Conservation (phyloP, 2,797 vertebrate species). For the Pseudomugil gertrudae region DNA sequence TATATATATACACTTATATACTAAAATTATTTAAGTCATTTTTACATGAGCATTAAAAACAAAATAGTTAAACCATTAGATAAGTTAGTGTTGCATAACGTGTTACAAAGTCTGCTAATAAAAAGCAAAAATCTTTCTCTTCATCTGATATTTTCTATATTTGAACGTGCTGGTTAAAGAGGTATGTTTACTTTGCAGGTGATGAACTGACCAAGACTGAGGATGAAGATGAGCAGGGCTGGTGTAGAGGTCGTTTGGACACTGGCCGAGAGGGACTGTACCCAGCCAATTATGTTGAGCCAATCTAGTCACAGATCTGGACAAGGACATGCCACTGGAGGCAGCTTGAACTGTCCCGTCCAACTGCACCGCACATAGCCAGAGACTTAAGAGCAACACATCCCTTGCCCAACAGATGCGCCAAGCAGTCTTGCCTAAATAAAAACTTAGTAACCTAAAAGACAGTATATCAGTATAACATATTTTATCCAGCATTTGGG, state of each 20-base stretch:
- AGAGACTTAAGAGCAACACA: constrained; percentile 85
- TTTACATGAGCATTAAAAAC: not conserved
- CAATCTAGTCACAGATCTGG: constrained; percentile 83
- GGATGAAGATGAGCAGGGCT: constrained; percentile 97
- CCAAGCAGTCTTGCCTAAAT: constrained; percentile 83
- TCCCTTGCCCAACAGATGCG: constrained; percentile 81
- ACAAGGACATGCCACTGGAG: constrained; percentile 85
- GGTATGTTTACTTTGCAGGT: constrained; percentile 80
- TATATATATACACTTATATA: no score
- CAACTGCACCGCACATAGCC: constrained; percentile 86
- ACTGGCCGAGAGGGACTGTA: constrained; percentile 93
- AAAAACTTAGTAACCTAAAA: constrained; percentile 84
- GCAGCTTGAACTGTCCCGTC: constrained; percentile 92
- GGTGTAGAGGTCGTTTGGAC: constrained; percentile 98
- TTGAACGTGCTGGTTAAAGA: constrained; percentile 6
- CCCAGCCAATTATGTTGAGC: constrained; percentile 97
- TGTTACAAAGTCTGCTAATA: not conserved
- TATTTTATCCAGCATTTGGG: constrained; percentile 79
- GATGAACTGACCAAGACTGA: constrained; percentile 96
- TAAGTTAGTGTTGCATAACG: not conserved
- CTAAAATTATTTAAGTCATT: not conserved
- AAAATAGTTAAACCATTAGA: not conserved
- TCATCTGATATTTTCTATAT: not conserved
- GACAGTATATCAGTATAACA: constrained; percentile 80
- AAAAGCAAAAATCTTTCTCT: no score